Percentiles rank a stretch among this genome's conserved stretches.
Conservation (phyloP, 1,140 invertebrate genomes). For the Drosophila kepulauana region DNA sequence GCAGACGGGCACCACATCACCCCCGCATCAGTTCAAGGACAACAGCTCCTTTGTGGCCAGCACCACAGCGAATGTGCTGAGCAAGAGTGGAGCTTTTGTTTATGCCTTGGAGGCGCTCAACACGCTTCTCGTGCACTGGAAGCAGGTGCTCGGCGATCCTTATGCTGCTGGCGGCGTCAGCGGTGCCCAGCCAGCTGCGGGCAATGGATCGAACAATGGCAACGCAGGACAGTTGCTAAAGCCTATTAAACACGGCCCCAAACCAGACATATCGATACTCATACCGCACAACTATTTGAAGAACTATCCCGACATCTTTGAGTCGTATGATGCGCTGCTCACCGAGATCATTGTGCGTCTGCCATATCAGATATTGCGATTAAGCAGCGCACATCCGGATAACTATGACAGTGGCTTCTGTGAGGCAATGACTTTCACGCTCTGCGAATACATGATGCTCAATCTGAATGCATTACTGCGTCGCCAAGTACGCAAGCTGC, state of each 20-base stretch:
- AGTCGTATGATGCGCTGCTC: constrained; percentile 95
- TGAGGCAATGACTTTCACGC: constrained; percentile 92
- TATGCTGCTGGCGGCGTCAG: constrained; percentile 60
- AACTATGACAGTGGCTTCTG: constrained; percentile 90
- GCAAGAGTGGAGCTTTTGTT: constrained; percentile 91
- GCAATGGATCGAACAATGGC: constrained; percentile 26
- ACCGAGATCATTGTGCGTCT: constrained; percentile 97
- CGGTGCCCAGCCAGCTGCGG: not conserved
- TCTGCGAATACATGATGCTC: constrained; percentile 99
- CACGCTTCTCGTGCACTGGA: constrained; percentile 93
- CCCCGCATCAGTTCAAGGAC: constrained; percentile 87
- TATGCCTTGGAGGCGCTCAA: constrained; percentile 94
- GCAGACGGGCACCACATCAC: constrained; percentile 84
- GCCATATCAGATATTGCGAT: constrained; percentile 96
- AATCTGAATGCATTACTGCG: constrained; percentile 91
- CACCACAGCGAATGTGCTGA: constrained; percentile 91
- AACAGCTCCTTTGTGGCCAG: constrained; percentile 90
- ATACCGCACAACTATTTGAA: constrained; percentile 97
- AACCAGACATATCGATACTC: constrained; percentile 98
- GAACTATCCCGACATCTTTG: constrained; percentile 96
- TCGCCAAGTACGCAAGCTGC: constrained; percentile 94
- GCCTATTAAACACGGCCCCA: constrained; percentile 91
- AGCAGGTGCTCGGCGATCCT: constrained; percentile 85
- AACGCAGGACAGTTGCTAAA: constrained; percentile 87
- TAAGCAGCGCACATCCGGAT: constrained; percentile 86